A percentile compares a stretch with the other conserved stretches of the same genome.
phyloP scores from a whole-genome alignment of 2,888 invertebrate genomes.

The Lutraria lutraria region DNA sequence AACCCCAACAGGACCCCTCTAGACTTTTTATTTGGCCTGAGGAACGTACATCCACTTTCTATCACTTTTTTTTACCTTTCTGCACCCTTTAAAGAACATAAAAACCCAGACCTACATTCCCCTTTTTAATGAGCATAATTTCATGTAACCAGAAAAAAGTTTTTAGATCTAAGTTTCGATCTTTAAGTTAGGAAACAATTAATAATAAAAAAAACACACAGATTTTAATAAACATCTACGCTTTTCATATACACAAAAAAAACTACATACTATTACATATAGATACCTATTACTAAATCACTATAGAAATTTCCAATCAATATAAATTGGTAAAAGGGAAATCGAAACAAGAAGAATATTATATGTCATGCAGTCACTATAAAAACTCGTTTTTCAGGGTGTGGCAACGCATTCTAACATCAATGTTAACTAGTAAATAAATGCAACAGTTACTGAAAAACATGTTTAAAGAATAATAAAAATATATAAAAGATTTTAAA shows the following conservation, averaged over 20 bases:
- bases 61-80: no score
- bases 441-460: background rate
- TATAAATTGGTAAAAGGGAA: background rate
- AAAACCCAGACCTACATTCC: no score
- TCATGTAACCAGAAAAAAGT: no score
- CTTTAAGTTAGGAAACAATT: background rate
- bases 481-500: background rate
- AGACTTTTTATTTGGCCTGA: background rate
- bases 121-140: no score
- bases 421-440: background rate
- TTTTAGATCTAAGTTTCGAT: background rate
- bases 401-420: background rate
- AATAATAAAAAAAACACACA: background rate
- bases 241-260: background rate
- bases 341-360: background rate
- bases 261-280: background rate
- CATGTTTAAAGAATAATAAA: background rate
- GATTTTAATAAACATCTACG: background rate
- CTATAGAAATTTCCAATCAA: background rate
- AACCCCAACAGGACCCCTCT: background rate
- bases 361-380: background rate
- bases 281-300: no score
- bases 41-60: no score
- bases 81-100: no score
- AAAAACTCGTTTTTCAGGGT: background rate